phyloP scores from a whole-genome alignment of 2,113 vertebrate species.

The Lagopus muta region DNA sequence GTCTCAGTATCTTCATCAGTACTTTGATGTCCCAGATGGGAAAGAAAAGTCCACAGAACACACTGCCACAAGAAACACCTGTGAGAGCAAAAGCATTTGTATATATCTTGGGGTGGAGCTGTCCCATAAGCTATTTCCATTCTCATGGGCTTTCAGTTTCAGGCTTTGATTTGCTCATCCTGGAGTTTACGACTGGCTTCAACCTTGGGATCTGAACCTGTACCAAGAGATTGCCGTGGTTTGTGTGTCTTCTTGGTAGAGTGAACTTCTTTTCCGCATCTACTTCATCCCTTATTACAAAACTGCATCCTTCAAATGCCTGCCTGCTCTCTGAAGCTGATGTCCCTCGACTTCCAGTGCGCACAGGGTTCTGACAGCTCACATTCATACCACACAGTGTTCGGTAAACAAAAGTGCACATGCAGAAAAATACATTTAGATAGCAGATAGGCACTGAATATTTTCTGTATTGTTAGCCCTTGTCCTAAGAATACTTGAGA shows the following conservation, averaged over 20 bases:
- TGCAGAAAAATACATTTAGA: constrained; percentile 54
- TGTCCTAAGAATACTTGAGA: constrained; percentile 25
- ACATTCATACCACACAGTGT: constrained; percentile 65
- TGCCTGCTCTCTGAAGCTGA: constrained; percentile 32
- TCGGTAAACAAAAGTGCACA: constrained; percentile 71
- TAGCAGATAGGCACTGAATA: constrained; percentile 64
- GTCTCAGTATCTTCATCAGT: constrained; percentile 31
- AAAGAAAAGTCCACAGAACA: constrained; percentile 6
- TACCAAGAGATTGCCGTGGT: not conserved
- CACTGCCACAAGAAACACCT: not conserved
- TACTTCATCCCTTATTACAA: not conserved
- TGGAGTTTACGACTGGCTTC: not conserved
- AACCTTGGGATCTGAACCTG: constrained; percentile 1
- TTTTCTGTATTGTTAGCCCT: constrained; percentile 61
- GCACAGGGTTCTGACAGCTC: constrained; percentile 57
- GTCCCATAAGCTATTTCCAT: not conserved
- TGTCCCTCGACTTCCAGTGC: constrained; percentile 37
- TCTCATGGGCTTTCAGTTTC: not conserved
- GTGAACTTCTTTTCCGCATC: not conserved
- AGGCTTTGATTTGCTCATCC: not conserved
- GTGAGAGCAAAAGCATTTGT: not conserved
- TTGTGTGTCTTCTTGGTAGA: not conserved
- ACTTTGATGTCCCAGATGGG: not conserved
- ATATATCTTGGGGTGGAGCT: not conserved
- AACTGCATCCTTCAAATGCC: not conserved